Conservation (phyloP, 2,797 vertebrate species). For the Melanogrammus aeglefinus region DNA sequence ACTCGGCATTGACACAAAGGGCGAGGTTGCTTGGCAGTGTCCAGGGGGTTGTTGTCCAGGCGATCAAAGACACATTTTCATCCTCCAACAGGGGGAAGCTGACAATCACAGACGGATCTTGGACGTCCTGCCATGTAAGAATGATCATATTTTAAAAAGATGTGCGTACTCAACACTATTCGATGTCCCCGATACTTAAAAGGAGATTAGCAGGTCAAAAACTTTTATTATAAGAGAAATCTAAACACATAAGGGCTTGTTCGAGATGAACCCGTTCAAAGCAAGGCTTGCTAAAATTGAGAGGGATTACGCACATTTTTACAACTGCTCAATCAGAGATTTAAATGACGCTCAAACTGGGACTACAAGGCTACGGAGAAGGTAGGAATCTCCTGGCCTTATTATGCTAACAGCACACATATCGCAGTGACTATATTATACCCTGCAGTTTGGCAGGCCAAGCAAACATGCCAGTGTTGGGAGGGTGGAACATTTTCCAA, state of each 20-base stretch:
- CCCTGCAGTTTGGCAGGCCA: neutral
- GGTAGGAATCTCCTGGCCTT: neutral
- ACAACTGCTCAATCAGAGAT: neutral
- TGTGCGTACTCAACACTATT: neutral
- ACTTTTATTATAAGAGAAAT: neutral
- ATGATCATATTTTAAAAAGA: neutral
- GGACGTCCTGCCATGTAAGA: slow-evolving; percentile 83
- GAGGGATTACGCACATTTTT: neutral
- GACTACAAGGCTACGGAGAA: neutral
- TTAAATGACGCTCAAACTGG: neutral
- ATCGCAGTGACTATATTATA: neutral
- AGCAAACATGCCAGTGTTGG: neutral
- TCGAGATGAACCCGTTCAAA: neutral
- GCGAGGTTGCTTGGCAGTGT: slow-evolving; percentile 96
- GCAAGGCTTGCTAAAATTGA: neutral
- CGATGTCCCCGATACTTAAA: neutral
- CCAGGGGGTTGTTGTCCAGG: slow-evolving; percentile 99
- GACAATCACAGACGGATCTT: slow-evolving; percentile 92
- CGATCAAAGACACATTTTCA: slow-evolving; percentile 80
- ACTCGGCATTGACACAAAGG: slow-evolving; percentile 90
- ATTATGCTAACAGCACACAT: neutral
- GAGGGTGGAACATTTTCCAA: no score
- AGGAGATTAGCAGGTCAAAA: neutral
- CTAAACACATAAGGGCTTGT: neutral
- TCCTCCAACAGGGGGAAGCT: slow-evolving; percentile 89